phyloP scores from a whole-genome alignment of 2,113 vertebrate species.

The Anoplopoma fimbria region DNA sequence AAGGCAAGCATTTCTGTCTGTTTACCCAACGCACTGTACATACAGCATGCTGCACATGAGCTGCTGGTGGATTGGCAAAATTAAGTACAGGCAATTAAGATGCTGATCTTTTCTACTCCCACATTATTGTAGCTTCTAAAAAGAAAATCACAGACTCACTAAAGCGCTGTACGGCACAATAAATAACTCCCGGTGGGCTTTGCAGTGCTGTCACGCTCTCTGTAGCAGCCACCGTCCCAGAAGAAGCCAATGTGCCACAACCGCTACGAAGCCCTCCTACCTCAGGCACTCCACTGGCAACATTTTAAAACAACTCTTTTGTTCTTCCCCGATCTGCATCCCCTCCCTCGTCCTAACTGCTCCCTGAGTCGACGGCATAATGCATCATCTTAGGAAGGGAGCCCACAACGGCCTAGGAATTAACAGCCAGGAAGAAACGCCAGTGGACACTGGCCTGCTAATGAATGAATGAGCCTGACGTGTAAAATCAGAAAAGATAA shows the following conservation, averaged over 20 bases:
- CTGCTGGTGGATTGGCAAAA: constrained; percentile 60
- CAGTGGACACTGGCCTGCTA: constrained; percentile 66
- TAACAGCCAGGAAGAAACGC: constrained; percentile 68
- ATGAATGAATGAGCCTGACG: constrained; percentile 79
- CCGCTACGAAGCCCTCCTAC: constrained; percentile 63
- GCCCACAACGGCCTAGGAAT: constrained; percentile 58
- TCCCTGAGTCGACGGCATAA: constrained; percentile 62
- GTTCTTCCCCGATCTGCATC: constrained; percentile 54
- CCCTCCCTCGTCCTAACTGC: constrained; percentile 33
- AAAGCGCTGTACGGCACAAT: constrained; percentile 52
- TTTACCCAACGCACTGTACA: constrained; percentile 56
- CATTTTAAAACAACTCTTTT: constrained; percentile 70
- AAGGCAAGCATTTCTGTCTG: constrained; percentile 54
- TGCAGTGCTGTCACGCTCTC: constrained; percentile 64
- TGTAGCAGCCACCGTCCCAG: constrained; percentile 52
- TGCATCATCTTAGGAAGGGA: constrained; percentile 70
- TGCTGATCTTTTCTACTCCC: constrained; percentile 42
- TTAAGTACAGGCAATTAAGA: constrained; percentile 72
- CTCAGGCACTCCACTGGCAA: constrained; percentile 68
- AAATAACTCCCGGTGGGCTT: constrained; percentile 62
- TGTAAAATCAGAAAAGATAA: constrained; percentile 79
- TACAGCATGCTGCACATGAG: constrained; percentile 59
- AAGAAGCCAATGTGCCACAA: constrained; percentile 67
- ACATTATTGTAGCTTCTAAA: constrained; percentile 45
- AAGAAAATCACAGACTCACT: constrained; percentile 48